Base-by-base conservation (phyloP, 64 coral and sea anemone genomes). In the Dendrophyllia cribrosa region DNA sequence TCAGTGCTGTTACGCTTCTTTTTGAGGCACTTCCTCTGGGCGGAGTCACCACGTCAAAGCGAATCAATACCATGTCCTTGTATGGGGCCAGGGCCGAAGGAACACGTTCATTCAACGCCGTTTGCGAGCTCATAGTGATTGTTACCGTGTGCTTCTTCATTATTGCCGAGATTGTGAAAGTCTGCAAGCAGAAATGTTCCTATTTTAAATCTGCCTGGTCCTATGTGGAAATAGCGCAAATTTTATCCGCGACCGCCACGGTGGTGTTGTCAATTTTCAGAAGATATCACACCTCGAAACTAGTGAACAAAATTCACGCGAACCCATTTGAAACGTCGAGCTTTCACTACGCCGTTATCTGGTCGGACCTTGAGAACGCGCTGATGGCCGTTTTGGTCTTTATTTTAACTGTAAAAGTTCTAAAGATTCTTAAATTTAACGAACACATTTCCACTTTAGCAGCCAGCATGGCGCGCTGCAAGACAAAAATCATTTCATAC, bases 241-340 rank as follows among this genome's bases (percentile, higher is more conserved):
- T 97, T 16, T 49, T 72, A 15, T 70, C 88, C 26, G 80, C 95
- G 13, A 75, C 79, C n/a, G 75, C 88, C 53, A 97, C 92, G 11
- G 74, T 97, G 23, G 88, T 91, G 43, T 76, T 97, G 5, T 94
- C 88, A 5, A 94, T 97, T 15, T 97, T 97, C 70, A 82, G 92
- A 48, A 75, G 92, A 19, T 97, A 97, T 51, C 83, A 97, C 56
- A 92, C 92, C 19, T 87, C 87, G 22, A 80, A 82, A 7, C 83
- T 97, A 17, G 95, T 97, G 7, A 88, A 86, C 24, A 90, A 65
- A 59, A 89, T 97, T 22, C 95, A 97, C 63, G 19, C 77, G 11
- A 97, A 97, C 53, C 95, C 95, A 53, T 97, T 97, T 70, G 87
- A 88, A 80, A 97, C 95, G 11, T 88, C 95, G 45, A 97, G 95